These are phyloP conservation scores for Campopleginae sp. DNA, from an alignment of 2,888 invertebrate species.

Conservation along the genomic window DNA sequence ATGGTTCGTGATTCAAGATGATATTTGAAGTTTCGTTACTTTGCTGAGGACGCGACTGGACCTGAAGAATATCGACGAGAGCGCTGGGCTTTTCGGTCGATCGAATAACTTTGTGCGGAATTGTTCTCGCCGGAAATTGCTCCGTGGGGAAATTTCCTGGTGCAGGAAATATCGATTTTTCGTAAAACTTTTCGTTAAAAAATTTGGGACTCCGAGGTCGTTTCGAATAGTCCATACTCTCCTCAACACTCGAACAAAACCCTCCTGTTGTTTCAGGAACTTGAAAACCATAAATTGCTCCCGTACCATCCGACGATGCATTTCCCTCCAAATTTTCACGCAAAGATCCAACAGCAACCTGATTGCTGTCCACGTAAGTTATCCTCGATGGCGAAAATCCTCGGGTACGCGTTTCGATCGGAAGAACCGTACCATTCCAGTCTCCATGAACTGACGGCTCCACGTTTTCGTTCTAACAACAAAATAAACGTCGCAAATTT, in stretches of 20 bases:
- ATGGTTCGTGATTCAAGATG: slow-evolving; percentile 28
- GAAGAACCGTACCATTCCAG: slow-evolving; percentile 38
- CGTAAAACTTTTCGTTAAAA: slow-evolving; percentile 28
- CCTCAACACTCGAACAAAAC: slow-evolving; percentile 18
- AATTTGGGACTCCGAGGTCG: slow-evolving; percentile 1
- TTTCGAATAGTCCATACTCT: slow-evolving; percentile 1
- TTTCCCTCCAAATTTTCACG: slow-evolving; percentile 25
- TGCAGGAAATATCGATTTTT: slow-evolving; percentile 15
- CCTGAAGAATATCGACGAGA: slow-evolving; percentile 20
- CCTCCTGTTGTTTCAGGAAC: slow-evolving; percentile 60
- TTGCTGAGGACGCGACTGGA: slow-evolving; percentile 11
- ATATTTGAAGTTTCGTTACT: slow-evolving; percentile 20
- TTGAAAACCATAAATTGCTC: slow-evolving; percentile 54
- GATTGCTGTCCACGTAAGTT: slow-evolving; percentile 17
- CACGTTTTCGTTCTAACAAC: slow-evolving; percentile 44
- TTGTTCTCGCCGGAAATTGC: slow-evolving; percentile 4
- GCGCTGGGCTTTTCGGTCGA: not conserved
- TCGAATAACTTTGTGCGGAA: slow-evolving; percentile 3
- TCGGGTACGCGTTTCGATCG: slow-evolving; percentile 24
- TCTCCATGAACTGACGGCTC: slow-evolving; percentile 3
- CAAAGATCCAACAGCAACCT: not conserved
- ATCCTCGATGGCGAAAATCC: slow-evolving; percentile 19
- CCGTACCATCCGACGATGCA: slow-evolving; percentile 13
- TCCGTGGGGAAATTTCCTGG: slow-evolving; percentile 15
- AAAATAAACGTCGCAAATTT: not conserved